Evolutionary conservation across 2,113 vertebrate species (phyloP).

Genomic region (Electrona antarctica): DNA sequence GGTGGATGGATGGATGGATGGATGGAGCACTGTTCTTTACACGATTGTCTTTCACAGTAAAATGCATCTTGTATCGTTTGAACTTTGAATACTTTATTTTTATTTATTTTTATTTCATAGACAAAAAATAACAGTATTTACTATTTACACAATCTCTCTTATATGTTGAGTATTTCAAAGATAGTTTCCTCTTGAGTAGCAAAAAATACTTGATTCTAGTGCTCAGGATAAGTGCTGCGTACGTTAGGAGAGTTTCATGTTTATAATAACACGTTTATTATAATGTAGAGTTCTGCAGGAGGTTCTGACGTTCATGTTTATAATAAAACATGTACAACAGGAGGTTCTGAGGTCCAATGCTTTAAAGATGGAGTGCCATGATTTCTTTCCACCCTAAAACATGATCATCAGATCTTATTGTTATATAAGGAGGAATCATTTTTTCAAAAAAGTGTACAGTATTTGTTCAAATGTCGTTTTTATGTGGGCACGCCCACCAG

Average conservation of each 20-base stretch:
- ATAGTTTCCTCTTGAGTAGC: slow-evolving; percentile 56
- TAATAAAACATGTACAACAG: no score
- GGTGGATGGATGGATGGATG: slow-evolving; percentile 14
- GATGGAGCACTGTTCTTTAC: slow-evolving; percentile 48
- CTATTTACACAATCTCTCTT: slow-evolving; percentile 74
- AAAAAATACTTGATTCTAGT: slow-evolving; percentile 62
- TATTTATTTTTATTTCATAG: slow-evolving; percentile 4
- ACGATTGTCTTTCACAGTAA: slow-evolving; percentile 80
- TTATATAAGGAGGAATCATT: no score
- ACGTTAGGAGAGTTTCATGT: not conserved
- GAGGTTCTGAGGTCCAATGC: no score
- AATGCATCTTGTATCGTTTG: slow-evolving; percentile 57
- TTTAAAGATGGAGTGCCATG: no score
- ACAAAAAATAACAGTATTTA: slow-evolving; percentile 76
- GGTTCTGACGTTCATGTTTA: slow-evolving; percentile 51
- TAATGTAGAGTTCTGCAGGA: slow-evolving; percentile 12
- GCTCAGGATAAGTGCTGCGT: slow-evolving; percentile 54
- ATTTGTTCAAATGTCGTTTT: no score
- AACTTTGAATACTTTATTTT: slow-evolving; percentile 56
- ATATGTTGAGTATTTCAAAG: slow-evolving; percentile 60
- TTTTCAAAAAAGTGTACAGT: no score
- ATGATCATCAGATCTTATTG: no score
- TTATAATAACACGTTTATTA: not conserved
- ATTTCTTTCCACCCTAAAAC: no score
- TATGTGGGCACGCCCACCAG: no score